Percentiles rank a stretch among this genome's conserved stretches.
Conservation (phyloP, 1,140 invertebrate genomes). For the Bombyx mori region ASM3026992v2 NC_085121.1:10781001-10781500, state of each 20-base stretch:
- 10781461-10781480: background rate
- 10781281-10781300: conserved; percentile 58
- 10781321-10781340: conserved; percentile 27
- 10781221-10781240: conserved; percentile 9
- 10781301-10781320: conserved; percentile 33
- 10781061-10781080: too few species aligned
- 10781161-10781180: conserved; percentile 2
- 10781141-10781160: too few species aligned
- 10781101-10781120: too few species aligned
- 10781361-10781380: conserved; percentile 15
- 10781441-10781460: background rate
- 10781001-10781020: too few species aligned
- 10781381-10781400: background rate
- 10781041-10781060: too few species aligned
- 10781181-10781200: background rate
- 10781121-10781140: too few species aligned
- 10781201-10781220: conserved; percentile 4
- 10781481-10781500: too few species aligned
- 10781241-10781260: conserved; percentile 65
- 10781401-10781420: background rate
- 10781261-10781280: conserved; percentile 55
- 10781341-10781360: conserved; percentile 11
- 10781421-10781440: background rate
- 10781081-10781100: too few species aligned
- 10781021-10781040: too few species aligned